phyloP scores from a whole-genome alignment of 2,888 invertebrate species.

The Tetramorium bicarinatum region DNA sequence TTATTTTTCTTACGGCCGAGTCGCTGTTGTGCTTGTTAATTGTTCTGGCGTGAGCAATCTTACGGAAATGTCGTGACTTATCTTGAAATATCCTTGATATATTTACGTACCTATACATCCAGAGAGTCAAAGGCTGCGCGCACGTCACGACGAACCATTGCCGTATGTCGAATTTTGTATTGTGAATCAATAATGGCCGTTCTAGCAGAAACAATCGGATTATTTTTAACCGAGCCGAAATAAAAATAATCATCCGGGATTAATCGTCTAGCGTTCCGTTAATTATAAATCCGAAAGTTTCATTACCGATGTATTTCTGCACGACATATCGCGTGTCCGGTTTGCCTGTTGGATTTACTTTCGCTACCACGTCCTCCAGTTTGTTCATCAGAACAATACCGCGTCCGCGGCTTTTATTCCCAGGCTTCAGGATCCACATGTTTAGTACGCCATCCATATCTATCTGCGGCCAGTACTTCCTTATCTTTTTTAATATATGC shows the following conservation, averaged over 20 bases:
- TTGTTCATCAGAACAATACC: constrained; percentile 96
- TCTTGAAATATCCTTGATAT: constrained; percentile 10
- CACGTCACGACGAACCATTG: constrained; percentile 98
- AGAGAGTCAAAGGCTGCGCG: constrained; percentile 95
- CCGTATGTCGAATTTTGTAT: constrained; percentile 97
- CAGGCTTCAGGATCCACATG: constrained; percentile 98
- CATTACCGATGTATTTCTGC: constrained; percentile 97
- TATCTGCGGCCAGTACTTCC: constrained; percentile 93
- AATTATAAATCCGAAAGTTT: constrained; percentile 22
- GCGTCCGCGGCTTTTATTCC: constrained; percentile 96
- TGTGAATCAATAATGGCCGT: constrained; percentile 94
- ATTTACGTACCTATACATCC: constrained; percentile 93
- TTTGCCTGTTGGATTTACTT: constrained; percentile 87
- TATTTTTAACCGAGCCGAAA: constrained; percentile 9
- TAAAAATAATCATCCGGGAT: background rate
- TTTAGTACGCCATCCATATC: constrained; percentile 95
- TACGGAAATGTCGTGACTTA: constrained; percentile 43
- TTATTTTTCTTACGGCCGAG: constrained; percentile 15
- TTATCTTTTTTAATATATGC: constrained; percentile 89
- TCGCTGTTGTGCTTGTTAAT: constrained; percentile 25
- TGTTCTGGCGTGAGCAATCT: constrained; percentile 36
- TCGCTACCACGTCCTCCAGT: constrained; percentile 93
- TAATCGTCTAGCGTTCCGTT: background rate
- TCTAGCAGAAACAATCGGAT: constrained; percentile 88
- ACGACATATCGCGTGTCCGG: constrained; percentile 94